Percentiles rank a stretch among this genome's conserved stretches.
Evolutionary conservation across 2,888 invertebrate species (phyloP).

Genomic region (Noctua pronuba): DNA sequence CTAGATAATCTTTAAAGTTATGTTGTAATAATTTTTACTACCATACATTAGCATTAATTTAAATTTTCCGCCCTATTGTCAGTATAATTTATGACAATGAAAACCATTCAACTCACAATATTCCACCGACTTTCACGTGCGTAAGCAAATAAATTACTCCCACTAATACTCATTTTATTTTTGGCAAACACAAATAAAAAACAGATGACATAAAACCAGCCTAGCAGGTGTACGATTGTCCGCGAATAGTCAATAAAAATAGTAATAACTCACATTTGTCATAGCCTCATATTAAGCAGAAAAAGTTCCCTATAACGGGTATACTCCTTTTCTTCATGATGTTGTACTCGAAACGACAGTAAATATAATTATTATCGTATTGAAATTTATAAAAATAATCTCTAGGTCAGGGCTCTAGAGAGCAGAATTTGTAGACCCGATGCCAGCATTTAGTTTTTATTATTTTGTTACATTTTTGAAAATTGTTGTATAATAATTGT

Average conservation of each 20-base stretch:
- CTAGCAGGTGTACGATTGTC: constrained; percentile 45
- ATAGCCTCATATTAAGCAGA: not conserved
- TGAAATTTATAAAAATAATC: no score
- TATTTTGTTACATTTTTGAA: not conserved
- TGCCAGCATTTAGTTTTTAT: no score
- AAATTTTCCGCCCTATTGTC: constrained; percentile 31
- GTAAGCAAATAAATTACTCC: constrained; percentile 11
- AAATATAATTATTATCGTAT: no score
- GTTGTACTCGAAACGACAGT: no score
- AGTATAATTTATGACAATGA: constrained; percentile 26
- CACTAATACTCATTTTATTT: constrained; percentile 14
- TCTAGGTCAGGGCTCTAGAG: not conserved
- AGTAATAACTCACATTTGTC: constrained; percentile 23
- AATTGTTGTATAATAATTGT: no score
- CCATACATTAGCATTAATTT: constrained; percentile 52
- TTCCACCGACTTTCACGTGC: constrained; percentile 50
- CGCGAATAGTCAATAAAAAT: constrained; percentile 26
- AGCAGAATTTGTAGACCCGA: not conserved
- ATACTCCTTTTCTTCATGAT: no score
- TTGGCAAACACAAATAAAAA: constrained; percentile 4
- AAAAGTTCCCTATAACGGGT: not conserved
- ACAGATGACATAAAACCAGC: constrained; percentile 32
- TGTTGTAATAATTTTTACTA: constrained; percentile 43
- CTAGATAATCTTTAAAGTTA: constrained; percentile 35
- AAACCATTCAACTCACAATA: constrained; percentile 1